Conservation (phyloP, 1,140 invertebrate species). For the Brachystomella parvula region DNA sequence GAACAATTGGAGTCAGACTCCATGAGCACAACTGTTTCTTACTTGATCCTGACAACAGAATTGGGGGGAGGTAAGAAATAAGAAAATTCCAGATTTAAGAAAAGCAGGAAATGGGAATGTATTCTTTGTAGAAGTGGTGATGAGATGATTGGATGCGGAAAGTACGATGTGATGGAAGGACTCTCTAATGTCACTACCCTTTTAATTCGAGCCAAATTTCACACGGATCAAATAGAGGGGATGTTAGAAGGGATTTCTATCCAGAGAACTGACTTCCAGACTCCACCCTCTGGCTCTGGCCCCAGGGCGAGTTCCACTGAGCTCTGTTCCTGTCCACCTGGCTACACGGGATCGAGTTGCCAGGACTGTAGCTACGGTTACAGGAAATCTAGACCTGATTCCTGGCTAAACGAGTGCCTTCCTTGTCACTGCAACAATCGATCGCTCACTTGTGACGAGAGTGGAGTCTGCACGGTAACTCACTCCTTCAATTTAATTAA, state of each 20-base stretch:
- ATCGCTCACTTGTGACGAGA: slow-evolving; percentile 68
- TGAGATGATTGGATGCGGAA: slow-evolving; percentile 47
- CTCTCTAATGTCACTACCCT: slow-evolving; percentile 70
- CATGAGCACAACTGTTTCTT: slow-evolving; percentile 34
- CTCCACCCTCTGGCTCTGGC: background rate
- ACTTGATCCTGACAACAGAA: slow-evolving; percentile 31
- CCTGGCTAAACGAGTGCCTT: slow-evolving; percentile 57
- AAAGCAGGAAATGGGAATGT: background rate
- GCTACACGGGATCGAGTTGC: slow-evolving; percentile 72
- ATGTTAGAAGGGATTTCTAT: slow-evolving; percentile 41
- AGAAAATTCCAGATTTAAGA: slow-evolving; percentile 17
- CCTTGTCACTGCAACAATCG: slow-evolving; percentile 86
- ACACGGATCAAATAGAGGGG: slow-evolving; percentile 87
- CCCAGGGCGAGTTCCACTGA: slow-evolving; percentile 23
- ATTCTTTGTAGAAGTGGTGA: slow-evolving; percentile 1
- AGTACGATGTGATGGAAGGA: slow-evolving; percentile 72
- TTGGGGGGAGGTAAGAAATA: too few relatives aligned
- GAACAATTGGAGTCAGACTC: slow-evolving; percentile 27
- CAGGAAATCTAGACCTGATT: slow-evolving; percentile 49
- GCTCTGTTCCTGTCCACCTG: slow-evolving; percentile 48
- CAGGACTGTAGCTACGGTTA: slow-evolving; percentile 77
- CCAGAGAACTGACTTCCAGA: slow-evolving; percentile 17
- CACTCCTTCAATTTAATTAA: slow-evolving; percentile 2
- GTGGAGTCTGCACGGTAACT: slow-evolving; percentile 67
- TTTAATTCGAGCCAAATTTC: slow-evolving; percentile 81